A percentile compares a stretch with the other conserved stretches of the same genome.
Conservation (phyloP, 2,797 vertebrate genomes). For the Poeciliopsis paucimaculata region DNA sequence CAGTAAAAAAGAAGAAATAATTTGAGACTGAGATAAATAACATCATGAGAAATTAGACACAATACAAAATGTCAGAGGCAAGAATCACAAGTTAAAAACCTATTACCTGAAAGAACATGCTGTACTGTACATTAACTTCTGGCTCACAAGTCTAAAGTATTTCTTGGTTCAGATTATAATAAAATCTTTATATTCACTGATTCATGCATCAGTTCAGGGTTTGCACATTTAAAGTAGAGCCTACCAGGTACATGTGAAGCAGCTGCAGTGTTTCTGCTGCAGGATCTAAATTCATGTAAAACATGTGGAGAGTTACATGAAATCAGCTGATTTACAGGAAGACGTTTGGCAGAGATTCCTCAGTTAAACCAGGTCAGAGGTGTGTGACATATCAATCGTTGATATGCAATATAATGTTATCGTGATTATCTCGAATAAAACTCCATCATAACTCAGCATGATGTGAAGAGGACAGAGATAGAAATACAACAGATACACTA, state of each 20-base stretch:
- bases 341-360: too few species aligned
- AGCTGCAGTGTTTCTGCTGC: not conserved
- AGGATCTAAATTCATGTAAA: not conserved
- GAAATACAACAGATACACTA: not conserved
- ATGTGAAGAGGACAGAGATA: not conserved
- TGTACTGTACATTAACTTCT: too few species aligned
- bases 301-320: not conserved
- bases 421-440: not conserved
- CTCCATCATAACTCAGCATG: not conserved
- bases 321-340: not conserved
- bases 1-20: too few species aligned
- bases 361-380: not conserved
- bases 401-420: not conserved
- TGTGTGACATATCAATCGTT: not conserved
- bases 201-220: not conserved
- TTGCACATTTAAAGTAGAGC: not conserved
- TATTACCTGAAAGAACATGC: too few species aligned
- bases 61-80: too few species aligned
- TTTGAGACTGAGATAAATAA: too few species aligned
- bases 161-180: not conserved
- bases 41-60: too few species aligned
- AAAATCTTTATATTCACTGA: not conserved
- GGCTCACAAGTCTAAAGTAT: not conserved
- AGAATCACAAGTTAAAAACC: too few species aligned
- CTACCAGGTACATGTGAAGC: not conserved